Evolutionary conservation across 2,888 invertebrate species (phyloP).

Genomic region (Minunthozetes semirufus): DNA sequence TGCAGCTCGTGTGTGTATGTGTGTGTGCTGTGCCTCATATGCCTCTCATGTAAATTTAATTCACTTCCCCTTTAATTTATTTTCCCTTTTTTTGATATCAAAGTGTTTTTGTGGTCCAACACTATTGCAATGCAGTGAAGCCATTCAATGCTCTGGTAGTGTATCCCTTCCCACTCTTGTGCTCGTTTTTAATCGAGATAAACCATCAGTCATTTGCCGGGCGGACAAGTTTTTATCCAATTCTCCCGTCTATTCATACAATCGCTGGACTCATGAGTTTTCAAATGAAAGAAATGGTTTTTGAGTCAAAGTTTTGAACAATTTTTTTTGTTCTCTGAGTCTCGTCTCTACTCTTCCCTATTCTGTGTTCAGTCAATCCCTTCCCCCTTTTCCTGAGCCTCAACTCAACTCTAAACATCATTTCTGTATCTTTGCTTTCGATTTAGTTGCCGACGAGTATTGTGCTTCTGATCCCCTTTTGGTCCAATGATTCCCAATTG

Average conservation of each 20-base stretch:
- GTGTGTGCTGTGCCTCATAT: constrained; percentile 2
- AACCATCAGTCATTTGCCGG: constrained; percentile 35
- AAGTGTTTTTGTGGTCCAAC: constrained; percentile 29
- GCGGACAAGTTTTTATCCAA: constrained; percentile 20
- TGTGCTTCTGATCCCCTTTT: constrained; percentile 33
- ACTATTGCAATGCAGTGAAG: constrained; percentile 24
- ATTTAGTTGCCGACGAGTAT: constrained; percentile 18
- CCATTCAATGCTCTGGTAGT: not conserved
- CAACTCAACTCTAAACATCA: constrained; percentile 24
- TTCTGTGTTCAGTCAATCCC: not conserved
- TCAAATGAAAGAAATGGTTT: constrained; percentile 19
- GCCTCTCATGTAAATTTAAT: constrained; percentile 31
- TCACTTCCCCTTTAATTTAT: constrained; percentile 28
- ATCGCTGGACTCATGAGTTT: constrained; percentile 1
- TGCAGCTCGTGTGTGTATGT: not conserved
- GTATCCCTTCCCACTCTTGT: constrained; percentile 26
- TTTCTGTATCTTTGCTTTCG: constrained; percentile 27
- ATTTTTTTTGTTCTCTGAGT: not conserved
- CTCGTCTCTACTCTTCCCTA: not conserved
- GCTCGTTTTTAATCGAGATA: constrained; percentile 26
- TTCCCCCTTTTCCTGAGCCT: constrained; percentile 24
- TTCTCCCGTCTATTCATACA: constrained; percentile 21
- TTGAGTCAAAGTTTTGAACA: constrained; percentile 16
- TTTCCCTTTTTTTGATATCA: constrained; percentile 30
- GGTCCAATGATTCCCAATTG: constrained; percentile 32